Evolutionary conservation across 2,888 invertebrate genomes (phyloP), one percentile per base, ranked within the genome.

Genomic region (Acronicta alni): DNA sequence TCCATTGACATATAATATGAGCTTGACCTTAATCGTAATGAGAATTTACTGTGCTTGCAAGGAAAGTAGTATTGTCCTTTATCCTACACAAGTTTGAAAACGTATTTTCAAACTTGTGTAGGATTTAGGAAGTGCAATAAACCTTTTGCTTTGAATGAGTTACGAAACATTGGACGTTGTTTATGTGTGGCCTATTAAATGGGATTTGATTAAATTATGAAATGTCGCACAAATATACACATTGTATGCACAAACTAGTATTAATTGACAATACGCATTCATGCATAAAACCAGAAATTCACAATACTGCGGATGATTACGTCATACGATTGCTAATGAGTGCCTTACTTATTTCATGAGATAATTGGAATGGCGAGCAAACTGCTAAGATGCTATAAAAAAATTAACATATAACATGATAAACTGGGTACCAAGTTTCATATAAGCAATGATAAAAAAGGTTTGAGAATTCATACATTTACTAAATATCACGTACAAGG

Each of bases 251-350:
- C 49, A 54, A 44, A 47, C 37, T 39, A 41, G 49, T 43, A 41
- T 42, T 54, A 53, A 67, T 63, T 51, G 63, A 47, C 47, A 51
- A 67, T 56, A 67, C 47, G 47, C 46, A 51, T 56, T 61, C 39
- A 52, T 45, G 62, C 57, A 37, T 62, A 48, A 57, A 67, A 68
- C 68, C 52, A 68, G 68, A 57, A 67, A 45, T 44, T 20, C 32
- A 68, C 67, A 67, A 67, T 68, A 57, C 57, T 68, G 48, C 67
- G 68, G 68, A 67, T 68, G 48, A 68, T 68, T 62, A 52, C 38
- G 32, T 26, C 37, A 48, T 45, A 15, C 17, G 49, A 45, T 41
- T 44, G 38, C 57, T 57, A 62, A 67, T 67, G 47, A 61, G 55
- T 38, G 35, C 20, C 32, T 35, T 38, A 46, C 17, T 20, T 17